Evolutionary conservation across 64 coral and sea anemone genomes (phyloP).

Genomic region (Acropora yongei): DNA sequence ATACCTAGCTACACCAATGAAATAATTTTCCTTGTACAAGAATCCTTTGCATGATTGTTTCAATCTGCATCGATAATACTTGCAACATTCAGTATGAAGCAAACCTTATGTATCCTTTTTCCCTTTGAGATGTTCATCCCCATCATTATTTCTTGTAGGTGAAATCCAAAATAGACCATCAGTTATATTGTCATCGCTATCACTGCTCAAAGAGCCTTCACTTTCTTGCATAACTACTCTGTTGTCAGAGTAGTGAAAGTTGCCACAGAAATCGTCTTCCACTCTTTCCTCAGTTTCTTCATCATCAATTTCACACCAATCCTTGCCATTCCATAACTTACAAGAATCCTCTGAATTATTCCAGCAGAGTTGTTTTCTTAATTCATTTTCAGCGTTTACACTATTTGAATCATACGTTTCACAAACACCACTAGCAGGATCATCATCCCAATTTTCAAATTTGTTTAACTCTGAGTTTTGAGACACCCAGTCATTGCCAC

Average conservation of each 20-base stretch:
- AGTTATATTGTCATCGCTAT: constrained; percentile 5
- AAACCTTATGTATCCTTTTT: not conserved
- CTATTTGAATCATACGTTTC: not conserved
- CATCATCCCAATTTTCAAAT: constrained; percentile 41
- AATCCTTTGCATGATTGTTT: too few relatives aligned
- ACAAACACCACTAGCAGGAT: not conserved
- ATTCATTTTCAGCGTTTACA: not conserved
- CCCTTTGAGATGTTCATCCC: not conserved
- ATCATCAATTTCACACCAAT: constrained; percentile 36
- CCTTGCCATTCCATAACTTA: constrained; percentile 44
- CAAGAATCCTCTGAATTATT: not conserved
- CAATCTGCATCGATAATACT: too few relatives aligned
- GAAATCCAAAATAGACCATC: constrained; percentile 40
- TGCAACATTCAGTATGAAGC: too few relatives aligned
- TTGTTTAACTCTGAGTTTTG: not conserved
- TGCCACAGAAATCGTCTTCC: not conserved
- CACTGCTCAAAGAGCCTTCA: constrained; percentile 14
- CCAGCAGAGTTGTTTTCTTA: constrained; percentile 15
- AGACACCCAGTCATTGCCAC: not conserved
- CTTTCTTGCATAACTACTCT: not conserved
- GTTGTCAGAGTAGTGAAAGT: not conserved
- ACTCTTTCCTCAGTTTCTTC: not conserved
- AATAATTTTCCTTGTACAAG: too few relatives aligned
- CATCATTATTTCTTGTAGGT: not conserved
- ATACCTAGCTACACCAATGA: too few relatives aligned